Base-by-base conservation (phyloP, 1,140 invertebrate species). In the Lepidotrigona ventralis region DNA sequence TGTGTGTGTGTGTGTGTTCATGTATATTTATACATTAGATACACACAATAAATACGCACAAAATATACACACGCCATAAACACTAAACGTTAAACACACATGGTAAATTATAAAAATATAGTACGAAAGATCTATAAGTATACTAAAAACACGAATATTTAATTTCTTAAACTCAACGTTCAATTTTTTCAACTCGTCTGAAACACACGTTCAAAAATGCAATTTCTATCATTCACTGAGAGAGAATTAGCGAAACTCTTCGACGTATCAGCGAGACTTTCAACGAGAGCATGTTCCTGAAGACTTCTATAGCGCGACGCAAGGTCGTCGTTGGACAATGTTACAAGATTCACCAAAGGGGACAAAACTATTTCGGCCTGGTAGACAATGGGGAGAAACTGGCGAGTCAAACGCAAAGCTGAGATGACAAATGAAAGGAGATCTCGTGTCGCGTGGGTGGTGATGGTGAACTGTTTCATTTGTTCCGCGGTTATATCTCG, bases 361-460 rank as follows among this genome's bases (percentile, higher is more conserved):
- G 92, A 92, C 91, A 92, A 91, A 92, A 91, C 89, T 92, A 91
- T 90, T 84, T 68, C 90, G 8, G 85, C 64, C 75, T 1, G 56
- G 85, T 63, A 88, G 85, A 91, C 90, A 92, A 92, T 90, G 89
- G 90, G 89, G 88, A 83, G 84, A 88, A 89, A 86, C 90, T 88
- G 90, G 88, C 89, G 86, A 89, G 91, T 93, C 90, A 91, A 93
- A 91, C 88, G 90, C 90, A 92, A 93, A 92, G 87, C 85, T 86
- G 89, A 92, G 88, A 92, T 93, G 92, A 93, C 92, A 93, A 93
- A 93, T 93, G 92, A 92, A 92, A 91, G 83, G 89, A 89, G 85
- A 88, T 92, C 69, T 72, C 53, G 69, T 81, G 83, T 84, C 86
- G 86, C 83, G 79, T 80, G 78, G 82, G 77, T 56, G 70, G 71